phyloP scores from a whole-genome alignment of 2,113 vertebrate species.

The Tachycineta bicolor region DNA sequence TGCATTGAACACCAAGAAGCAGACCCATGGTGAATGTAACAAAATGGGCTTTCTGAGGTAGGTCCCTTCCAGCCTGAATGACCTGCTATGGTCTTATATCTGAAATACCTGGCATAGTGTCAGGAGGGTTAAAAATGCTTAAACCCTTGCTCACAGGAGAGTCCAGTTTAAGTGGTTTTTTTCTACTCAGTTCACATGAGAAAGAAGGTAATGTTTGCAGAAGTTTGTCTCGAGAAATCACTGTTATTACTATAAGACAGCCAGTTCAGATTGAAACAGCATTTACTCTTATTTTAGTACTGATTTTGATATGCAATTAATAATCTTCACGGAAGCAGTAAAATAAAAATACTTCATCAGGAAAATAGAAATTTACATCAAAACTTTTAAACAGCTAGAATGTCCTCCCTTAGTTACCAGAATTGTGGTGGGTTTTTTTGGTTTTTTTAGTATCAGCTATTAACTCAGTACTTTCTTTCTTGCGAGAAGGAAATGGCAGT shows the following conservation, averaged over 20 bases:
- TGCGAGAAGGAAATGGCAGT: background rate
- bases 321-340: background rate
- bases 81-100: background rate
- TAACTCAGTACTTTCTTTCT: background rate
- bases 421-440: background rate
- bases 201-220: background rate
- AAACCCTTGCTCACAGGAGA: background rate
- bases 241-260: background rate
- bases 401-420: background rate
- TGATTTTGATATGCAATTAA: background rate
- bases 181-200: background rate
- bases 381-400: background rate
- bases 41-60: background rate
- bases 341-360: background rate
- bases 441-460: background rate
- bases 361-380: background rate
- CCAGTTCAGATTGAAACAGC: background rate
- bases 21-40: fast-evolving
- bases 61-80: background rate
- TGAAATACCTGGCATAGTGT: background rate
- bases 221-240: background rate
- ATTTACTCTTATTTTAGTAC: background rate
- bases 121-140: background rate
- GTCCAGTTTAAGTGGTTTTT: background rate
- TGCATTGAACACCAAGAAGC: background rate